A percentile compares a stretch with the other conserved stretches of the same genome.
Evolutionary conservation across 2,113 vertebrate genomes (phyloP).

Genomic region (Isichthys henryi): DNA sequence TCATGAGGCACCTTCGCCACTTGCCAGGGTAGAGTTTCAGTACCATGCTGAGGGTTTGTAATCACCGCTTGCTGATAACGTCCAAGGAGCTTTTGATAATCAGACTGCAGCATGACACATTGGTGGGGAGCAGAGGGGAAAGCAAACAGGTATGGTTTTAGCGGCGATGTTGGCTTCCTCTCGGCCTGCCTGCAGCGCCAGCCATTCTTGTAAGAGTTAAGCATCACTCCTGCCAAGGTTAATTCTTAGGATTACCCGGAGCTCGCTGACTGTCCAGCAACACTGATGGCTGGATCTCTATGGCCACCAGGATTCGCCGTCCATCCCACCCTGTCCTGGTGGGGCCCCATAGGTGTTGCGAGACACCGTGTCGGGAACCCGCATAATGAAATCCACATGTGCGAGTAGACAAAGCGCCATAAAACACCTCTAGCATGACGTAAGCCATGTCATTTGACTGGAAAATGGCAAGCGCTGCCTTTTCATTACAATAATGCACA

Average conservation of each 20-base stretch:
- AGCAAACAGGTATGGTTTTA: not conserved
- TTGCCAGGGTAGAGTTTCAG: not conserved
- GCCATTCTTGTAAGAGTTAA: not conserved
- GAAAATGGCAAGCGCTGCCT: slow-evolving; percentile 14
- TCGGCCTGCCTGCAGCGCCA: not conserved
- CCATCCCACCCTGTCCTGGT: slow-evolving; percentile 59
- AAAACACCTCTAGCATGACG: slow-evolving; percentile 27
- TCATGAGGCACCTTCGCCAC: not conserved
- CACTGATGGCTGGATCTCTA: not conserved
- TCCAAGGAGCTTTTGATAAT: slow-evolving; percentile 3
- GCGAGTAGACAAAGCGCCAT: slow-evolving; percentile 1
- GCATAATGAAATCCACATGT: slow-evolving; percentile 37
- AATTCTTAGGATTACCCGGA: slow-evolving; percentile 50
- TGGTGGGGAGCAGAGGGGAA: too few relatives aligned
- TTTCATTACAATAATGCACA: slow-evolving; percentile 32
- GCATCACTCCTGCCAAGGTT: not conserved
- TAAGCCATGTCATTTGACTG: slow-evolving; percentile 20
- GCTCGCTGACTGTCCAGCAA: slow-evolving; percentile 44
- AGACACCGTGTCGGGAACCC: slow-evolving; percentile 41
- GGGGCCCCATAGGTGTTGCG: slow-evolving; percentile 40
- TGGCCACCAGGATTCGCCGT: slow-evolving; percentile 35
- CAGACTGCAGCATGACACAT: not conserved
- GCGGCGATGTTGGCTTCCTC: not conserved
- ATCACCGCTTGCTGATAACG: not conserved
- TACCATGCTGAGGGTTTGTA: not conserved